Conservation (phyloP, 1,140 invertebrate species). For the Zaprionus davidi region DNA sequence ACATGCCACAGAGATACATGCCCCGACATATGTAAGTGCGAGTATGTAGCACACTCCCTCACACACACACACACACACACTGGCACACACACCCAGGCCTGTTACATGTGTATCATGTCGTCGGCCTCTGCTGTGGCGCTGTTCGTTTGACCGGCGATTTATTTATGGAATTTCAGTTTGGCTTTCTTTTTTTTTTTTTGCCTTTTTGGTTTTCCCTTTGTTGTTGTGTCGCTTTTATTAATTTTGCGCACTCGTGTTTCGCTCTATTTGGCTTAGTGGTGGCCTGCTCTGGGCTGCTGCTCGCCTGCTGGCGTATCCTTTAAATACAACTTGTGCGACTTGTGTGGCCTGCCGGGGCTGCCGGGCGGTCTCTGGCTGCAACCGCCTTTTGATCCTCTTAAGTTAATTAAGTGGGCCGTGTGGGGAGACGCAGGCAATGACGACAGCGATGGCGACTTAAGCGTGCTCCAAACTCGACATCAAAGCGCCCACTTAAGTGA, state of each 20-base stretch:
- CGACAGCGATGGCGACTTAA: slow-evolving; percentile 49
- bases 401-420: slow-evolving; percentile 59
- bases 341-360: slow-evolving; percentile 12
- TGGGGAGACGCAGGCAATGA: background rate
- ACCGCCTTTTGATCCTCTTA: slow-evolving; percentile 73
- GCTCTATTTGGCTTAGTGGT: background rate
- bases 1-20: slow-evolving; percentile 82
- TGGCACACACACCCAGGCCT: background rate
- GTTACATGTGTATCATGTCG: slow-evolving; percentile 28
- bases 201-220: slow-evolving; percentile 7
- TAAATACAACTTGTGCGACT: slow-evolving; percentile 78
- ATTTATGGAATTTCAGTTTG: slow-evolving; percentile 66
- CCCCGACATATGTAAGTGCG: slow-evolving; percentile 63
- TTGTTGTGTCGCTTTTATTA: background rate
- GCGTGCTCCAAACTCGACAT: slow-evolving; percentile 68
- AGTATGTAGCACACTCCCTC: slow-evolving; percentile 23
- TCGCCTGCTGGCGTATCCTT: slow-evolving; percentile 81
- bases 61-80: slow-evolving; percentile 11
- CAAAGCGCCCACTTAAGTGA: slow-evolving; percentile 78
- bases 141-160: slow-evolving; percentile 75
- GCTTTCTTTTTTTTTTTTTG: slow-evolving; percentile 10
- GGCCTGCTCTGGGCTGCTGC: slow-evolving; percentile 46
- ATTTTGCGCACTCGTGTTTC: background rate
- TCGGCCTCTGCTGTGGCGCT: slow-evolving; percentile 20
- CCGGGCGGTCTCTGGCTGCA: background rate